Percentiles rank a stretch among this genome's conserved stretches.
Conservation (phyloP, 2,888 invertebrate genomes). For the Limenitis camilla region DNA sequence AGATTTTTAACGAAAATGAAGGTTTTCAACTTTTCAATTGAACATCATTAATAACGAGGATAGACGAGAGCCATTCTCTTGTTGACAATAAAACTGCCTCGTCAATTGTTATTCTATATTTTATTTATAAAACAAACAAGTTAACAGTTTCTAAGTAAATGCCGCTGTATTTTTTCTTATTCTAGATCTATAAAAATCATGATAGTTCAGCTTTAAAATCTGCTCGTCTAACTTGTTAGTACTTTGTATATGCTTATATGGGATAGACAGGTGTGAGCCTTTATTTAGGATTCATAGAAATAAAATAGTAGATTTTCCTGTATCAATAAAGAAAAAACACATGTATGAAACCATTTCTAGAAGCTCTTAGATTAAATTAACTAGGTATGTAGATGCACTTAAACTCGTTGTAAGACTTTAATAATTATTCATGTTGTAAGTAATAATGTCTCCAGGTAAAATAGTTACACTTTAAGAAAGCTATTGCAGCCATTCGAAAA, state of each 20-base stretch:
- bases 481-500: neutral
- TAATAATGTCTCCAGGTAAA: neutral
- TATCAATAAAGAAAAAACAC: constrained; percentile 7
- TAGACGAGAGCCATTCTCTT: too few relatives aligned
- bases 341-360: constrained; percentile 8
- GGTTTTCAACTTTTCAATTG: too few relatives aligned
- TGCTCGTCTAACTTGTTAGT: constrained; percentile 5
- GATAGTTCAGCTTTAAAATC: constrained; percentile 9
- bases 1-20: too few relatives aligned
- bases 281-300: constrained; percentile 17
- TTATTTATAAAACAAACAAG: too few relatives aligned
- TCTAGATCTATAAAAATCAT: constrained; percentile 8
- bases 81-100: too few relatives aligned
- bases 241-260: constrained; percentile 12
- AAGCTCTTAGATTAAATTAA: constrained; percentile 6
- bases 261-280: constrained; percentile 16
- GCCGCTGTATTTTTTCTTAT: constrained; percentile 3
- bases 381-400: neutral
- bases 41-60: too few relatives aligned
- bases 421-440: neutral
- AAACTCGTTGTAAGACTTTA: too few relatives aligned
- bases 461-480: constrained; percentile 7
- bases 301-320: constrained; percentile 18
- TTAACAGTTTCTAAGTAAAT: too few relatives aligned
- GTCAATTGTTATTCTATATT: too few relatives aligned